Evolutionary conservation across 2,888 invertebrate species (phyloP), one percentile per base, ranked within the genome.

Genomic region (Bellardia pandia): DNA sequence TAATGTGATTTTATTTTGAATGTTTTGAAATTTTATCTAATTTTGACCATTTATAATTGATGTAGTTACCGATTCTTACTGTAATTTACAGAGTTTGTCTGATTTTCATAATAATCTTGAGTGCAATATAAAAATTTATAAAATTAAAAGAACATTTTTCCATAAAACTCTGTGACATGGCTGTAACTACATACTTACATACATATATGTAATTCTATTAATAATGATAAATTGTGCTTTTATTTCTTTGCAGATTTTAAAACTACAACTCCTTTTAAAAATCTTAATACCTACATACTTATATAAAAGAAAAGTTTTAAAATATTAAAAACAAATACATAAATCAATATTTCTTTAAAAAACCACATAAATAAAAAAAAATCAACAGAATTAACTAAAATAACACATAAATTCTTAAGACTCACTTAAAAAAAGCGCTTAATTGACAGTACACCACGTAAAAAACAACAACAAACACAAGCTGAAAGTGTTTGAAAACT

Each of bases 181-280:
- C 23, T 23, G 23, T 23, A 23, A 0, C 1, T 23, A 23, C 23
- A 23, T 23, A 23, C 1, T 0, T 23, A 23, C 1, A 1, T 23
- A 23, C 1, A 1, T 23, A 23, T 37, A 5, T 37, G 37, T 6
- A 37, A 1, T 37, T 37, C 4, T 37, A 37, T 37, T 37, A 37
- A 37, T 37, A 3, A 4, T 37, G 1, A 37, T 37, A 37, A 3
- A 37, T 37, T 51, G 37, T 16, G 6, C 8, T 72, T 51, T 64
- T 3, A 1, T 78, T 58, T 68, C 30, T 68, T 77, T 78, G 13
- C 68, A 78, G 78, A 45, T 69, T 58, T 58, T 45, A 30, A 37
- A 68, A 56, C 11, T 58, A 16, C 40, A 45, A n/a, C 9, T 42
- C 7, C 51, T 40, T n/a, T 7, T n/a, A n/a, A 42, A 53, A 42